A percentile compares a stretch with the other conserved stretches of the same genome.
phyloP scores from a whole-genome alignment of 2,888 invertebrate species.

The Sarcophaga carnaria region DNA sequence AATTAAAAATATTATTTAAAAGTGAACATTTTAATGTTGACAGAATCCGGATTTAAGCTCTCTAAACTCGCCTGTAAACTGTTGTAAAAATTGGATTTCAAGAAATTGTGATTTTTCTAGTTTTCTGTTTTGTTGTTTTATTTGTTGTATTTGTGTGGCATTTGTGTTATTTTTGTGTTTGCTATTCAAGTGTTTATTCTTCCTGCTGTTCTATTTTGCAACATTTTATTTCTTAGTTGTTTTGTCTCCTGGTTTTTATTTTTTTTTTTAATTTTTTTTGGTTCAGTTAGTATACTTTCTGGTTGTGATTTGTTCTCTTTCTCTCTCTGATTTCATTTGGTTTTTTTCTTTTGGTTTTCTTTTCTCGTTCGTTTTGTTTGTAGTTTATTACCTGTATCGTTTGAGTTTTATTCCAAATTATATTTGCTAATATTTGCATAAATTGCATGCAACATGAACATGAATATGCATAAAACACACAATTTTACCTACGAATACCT shows the following conservation, averaged over 20 bases:
- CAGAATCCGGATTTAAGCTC: too few species aligned
- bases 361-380: constrained; percentile 14
- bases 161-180: neutral
- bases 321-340: neutral
- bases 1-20: too few species aligned
- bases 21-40: too few species aligned
- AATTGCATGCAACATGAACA: constrained; percentile 59
- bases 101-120: too few species aligned
- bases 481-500: neutral
- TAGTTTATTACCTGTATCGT: constrained; percentile 58
- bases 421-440: constrained; percentile 66
- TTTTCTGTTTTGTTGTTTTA: neutral
- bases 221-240: neutral
- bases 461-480: constrained; percentile 53
- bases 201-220: too few species aligned
- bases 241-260: neutral
- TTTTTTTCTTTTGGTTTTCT: neutral
- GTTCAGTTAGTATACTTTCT: neutral
- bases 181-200: neutral
- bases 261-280: neutral
- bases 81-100: too few species aligned
- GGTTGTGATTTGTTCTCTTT: neutral
- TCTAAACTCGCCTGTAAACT: too few species aligned
- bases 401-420: constrained; percentile 56
- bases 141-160: neutral